Percentiles rank a stretch among this genome's conserved stretches.
These are phyloP conservation scores for Orthonevra nobilis DNA, from an alignment of 2,888 invertebrate genomes.

Conservation along the genomic window DNA sequence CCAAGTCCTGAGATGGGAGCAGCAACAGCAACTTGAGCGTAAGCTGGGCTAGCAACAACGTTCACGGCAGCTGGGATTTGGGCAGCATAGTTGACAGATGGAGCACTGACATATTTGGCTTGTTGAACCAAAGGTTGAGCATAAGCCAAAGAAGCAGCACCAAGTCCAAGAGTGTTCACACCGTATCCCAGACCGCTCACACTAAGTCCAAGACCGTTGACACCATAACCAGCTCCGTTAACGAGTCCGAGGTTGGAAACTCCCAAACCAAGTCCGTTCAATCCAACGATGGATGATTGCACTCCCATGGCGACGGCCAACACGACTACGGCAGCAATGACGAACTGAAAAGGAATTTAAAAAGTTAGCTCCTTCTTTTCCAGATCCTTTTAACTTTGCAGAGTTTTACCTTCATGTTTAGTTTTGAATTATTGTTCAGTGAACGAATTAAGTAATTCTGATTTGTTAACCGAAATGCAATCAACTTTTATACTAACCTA, in stretches of 20 bases:
- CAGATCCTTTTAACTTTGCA: not conserved
- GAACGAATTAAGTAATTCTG: conserved; percentile 31
- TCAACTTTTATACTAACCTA: conserved; percentile 45
- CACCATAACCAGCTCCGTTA: conserved; percentile 60
- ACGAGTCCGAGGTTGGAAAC: conserved; percentile 25
- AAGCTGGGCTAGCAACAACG: conserved; percentile 43
- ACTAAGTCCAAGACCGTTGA: conserved; percentile 74
- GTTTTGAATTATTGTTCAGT: conserved; percentile 21
- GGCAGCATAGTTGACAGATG: not conserved
- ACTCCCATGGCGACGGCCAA: conserved; percentile 77
- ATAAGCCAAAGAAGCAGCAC: not conserved
- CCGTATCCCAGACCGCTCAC: no score
- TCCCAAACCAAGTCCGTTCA: no score
- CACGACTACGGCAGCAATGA: conserved; percentile 74
- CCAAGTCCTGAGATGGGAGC: conserved; percentile 76
- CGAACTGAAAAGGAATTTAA: conserved; percentile 72
- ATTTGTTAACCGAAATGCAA: conserved; percentile 2
- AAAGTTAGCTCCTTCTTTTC: not conserved
- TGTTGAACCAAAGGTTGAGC: not conserved
- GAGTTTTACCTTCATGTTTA: conserved; percentile 51
- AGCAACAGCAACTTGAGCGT: conserved; percentile 72
- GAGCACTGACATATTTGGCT: not conserved
- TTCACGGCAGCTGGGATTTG: conserved; percentile 67
- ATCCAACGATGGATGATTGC: conserved; percentile 76
- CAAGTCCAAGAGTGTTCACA: conserved; percentile 55